Conservation (phyloP, 2,797 vertebrate species). For the Allobates femoralis region DNA sequence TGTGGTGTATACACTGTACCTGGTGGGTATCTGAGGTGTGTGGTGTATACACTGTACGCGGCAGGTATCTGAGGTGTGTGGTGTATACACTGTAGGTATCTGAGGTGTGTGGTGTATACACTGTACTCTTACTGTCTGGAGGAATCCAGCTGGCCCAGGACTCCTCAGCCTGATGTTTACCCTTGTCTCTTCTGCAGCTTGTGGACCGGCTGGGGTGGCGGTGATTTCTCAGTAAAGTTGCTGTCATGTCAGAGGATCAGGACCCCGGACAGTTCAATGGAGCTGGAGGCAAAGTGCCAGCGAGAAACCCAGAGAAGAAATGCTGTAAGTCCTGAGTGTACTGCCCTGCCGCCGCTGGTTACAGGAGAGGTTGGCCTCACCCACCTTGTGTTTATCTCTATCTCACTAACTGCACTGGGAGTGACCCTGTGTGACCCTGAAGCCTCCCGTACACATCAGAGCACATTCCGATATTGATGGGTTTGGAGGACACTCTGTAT, state of each 20-base stretch:
- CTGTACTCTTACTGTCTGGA: too few relatives aligned
- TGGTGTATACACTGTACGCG: too few relatives aligned
- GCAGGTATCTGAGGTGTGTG: too few relatives aligned
- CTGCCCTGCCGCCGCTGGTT: background rate
- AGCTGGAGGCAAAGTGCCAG: slow-evolving; percentile 63
- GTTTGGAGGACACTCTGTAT: too few relatives aligned
- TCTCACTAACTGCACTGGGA: background rate
- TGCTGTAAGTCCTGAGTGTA: slow-evolving; percentile 75
- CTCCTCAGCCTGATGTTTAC: background rate
- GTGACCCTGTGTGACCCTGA: background rate
- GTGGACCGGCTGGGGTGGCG: background rate
- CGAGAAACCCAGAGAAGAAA: slow-evolving; percentile 72
- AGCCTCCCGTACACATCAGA: too few relatives aligned
- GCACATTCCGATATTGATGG: too few relatives aligned
- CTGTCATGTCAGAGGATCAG: slow-evolving; percentile 68
- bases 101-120: too few relatives aligned
- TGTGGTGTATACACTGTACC: background rate
- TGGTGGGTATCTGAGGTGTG: too few relatives aligned
- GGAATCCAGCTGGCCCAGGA: background rate
- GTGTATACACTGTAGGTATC: too few relatives aligned
- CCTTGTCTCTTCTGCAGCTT: background rate
- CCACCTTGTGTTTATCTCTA: background rate
- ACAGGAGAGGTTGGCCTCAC: background rate
- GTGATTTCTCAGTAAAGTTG: background rate
- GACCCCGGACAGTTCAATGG: slow-evolving; percentile 59